Conservation (phyloP, 2,113 vertebrate genomes). For the Hemibagrus wyckioides region DNA sequence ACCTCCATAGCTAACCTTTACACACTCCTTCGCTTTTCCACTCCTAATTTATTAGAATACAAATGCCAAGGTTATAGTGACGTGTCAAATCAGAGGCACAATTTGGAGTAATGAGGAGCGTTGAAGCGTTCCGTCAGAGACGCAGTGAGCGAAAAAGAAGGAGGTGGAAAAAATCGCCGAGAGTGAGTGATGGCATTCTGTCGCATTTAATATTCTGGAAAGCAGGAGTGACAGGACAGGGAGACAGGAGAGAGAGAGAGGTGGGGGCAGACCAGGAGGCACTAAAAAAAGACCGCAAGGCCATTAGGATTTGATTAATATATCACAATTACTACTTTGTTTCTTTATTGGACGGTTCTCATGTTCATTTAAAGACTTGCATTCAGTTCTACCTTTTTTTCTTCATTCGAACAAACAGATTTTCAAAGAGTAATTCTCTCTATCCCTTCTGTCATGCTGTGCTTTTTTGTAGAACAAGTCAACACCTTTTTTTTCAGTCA, state of each 20-base stretch:
- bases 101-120: slow-evolving; percentile 52
- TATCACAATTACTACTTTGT: slow-evolving; percentile 10
- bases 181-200: slow-evolving; percentile 59
- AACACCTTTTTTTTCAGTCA: slow-evolving; percentile 12
- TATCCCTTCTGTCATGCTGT: not conserved
- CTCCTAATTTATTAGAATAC: slow-evolving; percentile 46
- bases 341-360: slow-evolving; percentile 15
- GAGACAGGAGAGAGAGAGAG: slow-evolving; percentile 6
- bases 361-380: not conserved
- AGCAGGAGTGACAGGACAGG: slow-evolving; percentile 50
- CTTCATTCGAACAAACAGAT: not conserved
- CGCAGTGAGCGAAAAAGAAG: slow-evolving; percentile 38
- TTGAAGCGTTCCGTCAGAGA: slow-evolving; percentile 50
- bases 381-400: not conserved
- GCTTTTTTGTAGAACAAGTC: slow-evolving; percentile 11
- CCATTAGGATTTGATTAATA: slow-evolving; percentile 51
- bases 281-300: slow-evolving; percentile 35
- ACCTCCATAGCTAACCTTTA: slow-evolving; percentile 22
- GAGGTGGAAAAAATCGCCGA: slow-evolving; percentile 12
- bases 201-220: slow-evolving; percentile 63
- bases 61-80: slow-evolving; percentile 51
- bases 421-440: not conserved
- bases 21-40: slow-evolving; percentile 37
- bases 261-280: not conserved
- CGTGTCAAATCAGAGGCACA: slow-evolving; percentile 56